A percentile compares a stretch with the other conserved stretches of the same genome.
Conservation (phyloP, 1,140 invertebrate genomes). For the Hydropsyche tenuis region DNA sequence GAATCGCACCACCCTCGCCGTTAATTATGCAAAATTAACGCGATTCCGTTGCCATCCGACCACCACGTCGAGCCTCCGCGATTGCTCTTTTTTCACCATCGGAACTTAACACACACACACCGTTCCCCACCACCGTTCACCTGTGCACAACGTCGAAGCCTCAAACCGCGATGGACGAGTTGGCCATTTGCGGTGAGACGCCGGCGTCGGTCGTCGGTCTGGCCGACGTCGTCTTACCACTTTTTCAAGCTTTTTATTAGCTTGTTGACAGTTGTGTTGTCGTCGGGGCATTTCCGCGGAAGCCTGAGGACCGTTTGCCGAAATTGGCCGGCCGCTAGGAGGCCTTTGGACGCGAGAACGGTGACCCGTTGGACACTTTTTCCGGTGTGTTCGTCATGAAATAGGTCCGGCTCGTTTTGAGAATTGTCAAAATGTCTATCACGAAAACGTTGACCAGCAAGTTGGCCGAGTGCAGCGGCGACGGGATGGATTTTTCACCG, state of each 20-base stretch:
- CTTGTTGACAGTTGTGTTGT: too few species aligned
- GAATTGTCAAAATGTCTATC: conserved; percentile 43
- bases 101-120: too few species aligned
- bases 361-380: not conserved
- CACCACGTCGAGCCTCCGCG: too few species aligned
- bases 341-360: not conserved
- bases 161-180: conserved; percentile 28
- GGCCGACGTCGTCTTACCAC: not conserved
- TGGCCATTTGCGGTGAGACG: conserved; percentile 33
- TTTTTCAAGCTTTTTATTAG: too few species aligned
- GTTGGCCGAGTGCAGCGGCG: conserved; percentile 40
- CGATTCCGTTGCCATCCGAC: too few species aligned
- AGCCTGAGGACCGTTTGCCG: too few species aligned
- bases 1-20: too few species aligned
- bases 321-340: too few species aligned
- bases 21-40: too few species aligned
- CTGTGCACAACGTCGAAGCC: not conserved
- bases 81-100: too few species aligned
- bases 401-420: not conserved
- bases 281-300: too few species aligned
- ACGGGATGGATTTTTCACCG: conserved; percentile 45
- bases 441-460: conserved; percentile 47
- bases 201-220: conserved; percentile 19
- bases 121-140: not conserved
- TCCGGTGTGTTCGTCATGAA: not conserved